Percentiles rank a stretch among this genome's conserved stretches.
Conservation (phyloP, 2,113 vertebrate species). For the Campylomormyrus numenius region DNA sequence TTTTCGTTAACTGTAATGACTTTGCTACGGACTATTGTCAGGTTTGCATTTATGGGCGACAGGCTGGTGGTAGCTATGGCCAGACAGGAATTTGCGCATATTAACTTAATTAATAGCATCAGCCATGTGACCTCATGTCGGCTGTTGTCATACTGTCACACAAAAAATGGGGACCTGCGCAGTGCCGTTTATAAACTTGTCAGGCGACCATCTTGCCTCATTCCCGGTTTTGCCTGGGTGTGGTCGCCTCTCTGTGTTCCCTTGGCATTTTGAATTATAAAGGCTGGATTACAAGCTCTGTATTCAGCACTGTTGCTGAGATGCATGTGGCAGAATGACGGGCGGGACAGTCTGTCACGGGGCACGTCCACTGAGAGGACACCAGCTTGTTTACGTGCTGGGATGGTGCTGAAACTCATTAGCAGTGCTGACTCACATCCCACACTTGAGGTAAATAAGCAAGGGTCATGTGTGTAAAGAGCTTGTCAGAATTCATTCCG, state of each 20-base stretch:
- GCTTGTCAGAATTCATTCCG: background rate
- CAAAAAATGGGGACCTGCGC: background rate
- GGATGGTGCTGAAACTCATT: background rate
- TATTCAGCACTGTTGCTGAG: background rate
- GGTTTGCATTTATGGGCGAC: background rate
- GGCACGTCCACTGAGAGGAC: background rate
- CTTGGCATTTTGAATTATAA: background rate
- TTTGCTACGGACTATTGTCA: background rate
- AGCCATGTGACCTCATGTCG: background rate
- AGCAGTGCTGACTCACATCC: background rate
- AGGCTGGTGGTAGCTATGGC: background rate
- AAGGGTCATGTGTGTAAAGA: background rate
- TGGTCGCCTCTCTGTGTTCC: background rate
- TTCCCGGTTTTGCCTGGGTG: background rate
- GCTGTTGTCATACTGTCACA: background rate
- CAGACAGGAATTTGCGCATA: background rate
- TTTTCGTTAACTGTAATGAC: background rate
- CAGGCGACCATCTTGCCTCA: background rate
- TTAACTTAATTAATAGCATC: background rate
- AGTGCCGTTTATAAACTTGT: background rate
- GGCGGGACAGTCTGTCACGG: background rate
- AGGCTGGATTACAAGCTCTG: background rate
- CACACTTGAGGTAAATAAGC: background rate
- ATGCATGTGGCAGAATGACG: background rate
- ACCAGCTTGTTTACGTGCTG: background rate